Evolutionary conservation across 2,888 invertebrate species (phyloP).

Genomic region (Mesodorylaimus sp.): DNA sequence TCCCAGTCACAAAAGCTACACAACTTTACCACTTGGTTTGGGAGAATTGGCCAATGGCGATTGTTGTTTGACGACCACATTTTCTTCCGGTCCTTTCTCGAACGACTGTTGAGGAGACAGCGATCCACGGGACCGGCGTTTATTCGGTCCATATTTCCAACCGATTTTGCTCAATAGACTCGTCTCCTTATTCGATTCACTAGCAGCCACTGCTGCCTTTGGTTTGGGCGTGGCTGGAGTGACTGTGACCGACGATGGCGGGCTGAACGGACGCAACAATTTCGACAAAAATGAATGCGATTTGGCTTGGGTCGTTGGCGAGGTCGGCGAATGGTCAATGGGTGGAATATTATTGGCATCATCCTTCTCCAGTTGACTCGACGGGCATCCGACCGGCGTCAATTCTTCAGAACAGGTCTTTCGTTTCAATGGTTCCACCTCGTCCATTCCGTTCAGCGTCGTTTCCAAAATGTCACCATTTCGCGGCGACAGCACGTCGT

Average conservation of each 20-base stretch:
- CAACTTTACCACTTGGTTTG: too few relatives aligned
- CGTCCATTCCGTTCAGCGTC: too few relatives aligned
- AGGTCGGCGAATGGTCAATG: not conserved
- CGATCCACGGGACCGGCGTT: not conserved
- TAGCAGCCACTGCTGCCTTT: not conserved
- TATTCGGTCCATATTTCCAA: not conserved
- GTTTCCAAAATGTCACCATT: too few relatives aligned
- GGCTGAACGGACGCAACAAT: not conserved
- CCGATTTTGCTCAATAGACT: conserved; percentile 4
- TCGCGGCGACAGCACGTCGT: not conserved
- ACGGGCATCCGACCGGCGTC: not conserved
- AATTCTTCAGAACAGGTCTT: too few relatives aligned
- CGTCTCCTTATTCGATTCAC: conserved; percentile 2
- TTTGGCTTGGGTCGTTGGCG: not conserved
- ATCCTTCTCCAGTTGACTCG: not conserved
- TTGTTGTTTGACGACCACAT: too few relatives aligned
- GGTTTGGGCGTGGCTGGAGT: not conserved
- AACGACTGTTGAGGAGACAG: too few relatives aligned
- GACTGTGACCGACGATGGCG: not conserved
- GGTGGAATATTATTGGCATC: not conserved
- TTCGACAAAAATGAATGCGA: not conserved
- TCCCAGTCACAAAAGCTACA: too few relatives aligned
- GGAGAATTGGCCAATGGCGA: too few relatives aligned
- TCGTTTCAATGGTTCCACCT: too few relatives aligned
- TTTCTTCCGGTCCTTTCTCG: too few relatives aligned